These are phyloP conservation scores for Drosophila dunni DNA, from an alignment of 1,140 invertebrate genomes.

Conservation along the genomic window DNA sequence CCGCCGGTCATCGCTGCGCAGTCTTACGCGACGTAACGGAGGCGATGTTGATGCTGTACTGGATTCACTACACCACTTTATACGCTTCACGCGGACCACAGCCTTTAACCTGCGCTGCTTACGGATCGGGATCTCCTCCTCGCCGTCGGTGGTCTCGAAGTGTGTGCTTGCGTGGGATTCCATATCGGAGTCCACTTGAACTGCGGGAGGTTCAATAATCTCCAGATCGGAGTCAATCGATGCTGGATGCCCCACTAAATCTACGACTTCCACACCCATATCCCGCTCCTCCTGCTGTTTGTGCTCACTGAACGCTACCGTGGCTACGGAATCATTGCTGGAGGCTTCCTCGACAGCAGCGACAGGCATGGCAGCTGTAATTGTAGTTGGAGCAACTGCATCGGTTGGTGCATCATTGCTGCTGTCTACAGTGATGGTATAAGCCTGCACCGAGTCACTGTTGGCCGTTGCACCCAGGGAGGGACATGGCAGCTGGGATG, in stretches of 20 bases:
- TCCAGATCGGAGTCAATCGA: slow-evolving; percentile 4
- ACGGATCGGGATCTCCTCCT: neutral
- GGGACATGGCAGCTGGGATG: slow-evolving; percentile 19
- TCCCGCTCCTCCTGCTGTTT: slow-evolving; percentile 8
- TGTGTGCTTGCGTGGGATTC: slow-evolving; percentile 28
- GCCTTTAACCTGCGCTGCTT: neutral
- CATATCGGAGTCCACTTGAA: neutral
- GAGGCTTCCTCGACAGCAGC: neutral
- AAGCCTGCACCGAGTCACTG: slow-evolving; percentile 51
- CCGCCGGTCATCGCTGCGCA: no score
- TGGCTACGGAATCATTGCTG: neutral
- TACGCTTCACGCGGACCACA: neutral
- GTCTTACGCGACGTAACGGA: no score
- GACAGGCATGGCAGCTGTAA: no score
- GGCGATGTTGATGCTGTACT: slow-evolving; percentile 15
- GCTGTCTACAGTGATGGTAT: slow-evolving; percentile 61
- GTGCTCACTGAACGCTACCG: neutral
- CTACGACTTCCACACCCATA: neutral
- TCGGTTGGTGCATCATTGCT: slow-evolving; percentile 2
- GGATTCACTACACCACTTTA: neutral
- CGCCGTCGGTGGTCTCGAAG: slow-evolving; percentile 39
- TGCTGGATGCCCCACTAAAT: no score
- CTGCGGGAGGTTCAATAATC: neutral
- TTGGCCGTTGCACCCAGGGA: slow-evolving; percentile 65
- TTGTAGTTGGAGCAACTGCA: neutral